phyloP scores from a whole-genome alignment of 2,888 invertebrate genomes.

The Leptinotarsa haldemani region DNA sequence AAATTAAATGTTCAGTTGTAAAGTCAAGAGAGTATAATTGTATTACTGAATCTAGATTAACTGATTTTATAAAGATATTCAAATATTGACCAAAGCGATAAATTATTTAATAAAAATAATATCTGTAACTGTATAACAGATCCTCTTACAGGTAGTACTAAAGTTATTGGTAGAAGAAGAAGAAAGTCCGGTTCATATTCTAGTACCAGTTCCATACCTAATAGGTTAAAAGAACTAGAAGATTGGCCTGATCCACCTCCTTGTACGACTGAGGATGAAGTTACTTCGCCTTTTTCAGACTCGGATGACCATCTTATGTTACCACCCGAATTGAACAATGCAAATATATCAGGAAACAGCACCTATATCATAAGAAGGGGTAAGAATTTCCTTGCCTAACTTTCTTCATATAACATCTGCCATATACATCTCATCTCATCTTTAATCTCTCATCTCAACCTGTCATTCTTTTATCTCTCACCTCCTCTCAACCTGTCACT shows the following conservation, averaged over 20 bases:
- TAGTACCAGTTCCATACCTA: conserved; percentile 80
- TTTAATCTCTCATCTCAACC: too few species aligned
- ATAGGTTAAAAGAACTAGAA: conserved; percentile 74
- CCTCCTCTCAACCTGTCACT: too few species aligned
- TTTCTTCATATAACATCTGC: neutral
- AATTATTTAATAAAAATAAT: too few species aligned
- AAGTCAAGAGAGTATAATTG: too few species aligned
- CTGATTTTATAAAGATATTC: too few species aligned
- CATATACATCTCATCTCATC: neutral
- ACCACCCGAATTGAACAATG: conserved; percentile 60
- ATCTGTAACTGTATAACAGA: neutral
- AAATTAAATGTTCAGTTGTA: neutral
- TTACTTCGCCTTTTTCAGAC: conserved; percentile 78
- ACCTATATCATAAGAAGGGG: conserved; percentile 87
- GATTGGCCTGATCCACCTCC: conserved; percentile 83
- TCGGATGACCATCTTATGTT: conserved; percentile 64
- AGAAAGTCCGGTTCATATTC: conserved; percentile 69
- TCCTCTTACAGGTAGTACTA: conserved; percentile 56
- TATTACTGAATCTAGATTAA: too few species aligned
- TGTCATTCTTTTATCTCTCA: too few species aligned
- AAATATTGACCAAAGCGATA: too few species aligned
- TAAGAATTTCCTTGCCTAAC: conserved; percentile 48
- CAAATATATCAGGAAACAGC: conserved; percentile 73
- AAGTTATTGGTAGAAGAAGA: conserved; percentile 60
- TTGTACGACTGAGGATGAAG: conserved; percentile 75